phyloP scores from a whole-genome alignment of 2,797 vertebrate species.

The Pangasius macronema region DNA sequence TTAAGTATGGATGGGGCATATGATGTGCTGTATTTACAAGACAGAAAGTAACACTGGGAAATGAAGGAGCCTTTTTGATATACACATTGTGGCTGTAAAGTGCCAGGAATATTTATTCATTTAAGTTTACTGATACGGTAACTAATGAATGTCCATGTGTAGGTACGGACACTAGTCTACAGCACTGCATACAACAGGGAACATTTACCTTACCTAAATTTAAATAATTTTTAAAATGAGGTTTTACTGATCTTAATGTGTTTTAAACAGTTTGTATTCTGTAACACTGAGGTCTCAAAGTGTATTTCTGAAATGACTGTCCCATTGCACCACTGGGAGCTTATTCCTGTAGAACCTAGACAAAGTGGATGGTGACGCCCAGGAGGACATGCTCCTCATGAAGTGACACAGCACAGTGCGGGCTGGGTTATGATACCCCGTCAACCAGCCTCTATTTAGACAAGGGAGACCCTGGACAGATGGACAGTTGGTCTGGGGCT shows the following conservation, averaged over 20 bases:
- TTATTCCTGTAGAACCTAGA: not conserved
- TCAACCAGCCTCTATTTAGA: no score
- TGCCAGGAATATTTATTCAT: not conserved
- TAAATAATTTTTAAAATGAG: not conserved
- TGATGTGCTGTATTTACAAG: not conserved
- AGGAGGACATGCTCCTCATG: no score
- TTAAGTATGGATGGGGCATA: not conserved
- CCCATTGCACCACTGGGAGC: no score
- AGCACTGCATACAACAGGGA: not conserved
- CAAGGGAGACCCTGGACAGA: not conserved
- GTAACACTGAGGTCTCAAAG: not conserved
- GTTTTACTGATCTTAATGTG: not conserved
- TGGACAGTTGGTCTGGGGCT: not conserved
- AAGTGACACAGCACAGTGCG: no score
- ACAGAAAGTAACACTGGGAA: not conserved
- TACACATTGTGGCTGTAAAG: not conserved
- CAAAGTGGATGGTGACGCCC: not conserved
- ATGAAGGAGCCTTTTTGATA: not conserved
- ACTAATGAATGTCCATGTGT: not conserved
- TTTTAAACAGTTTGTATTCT: not conserved
- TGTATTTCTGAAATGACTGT: not conserved
- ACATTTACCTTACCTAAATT: not conserved
- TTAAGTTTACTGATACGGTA: not conserved
- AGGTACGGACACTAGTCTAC: not conserved
- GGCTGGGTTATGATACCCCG: no score